phyloP scores from a whole-genome alignment of 92 coral and sea anemone species.

The Desmophyllum pertusum region DNA sequence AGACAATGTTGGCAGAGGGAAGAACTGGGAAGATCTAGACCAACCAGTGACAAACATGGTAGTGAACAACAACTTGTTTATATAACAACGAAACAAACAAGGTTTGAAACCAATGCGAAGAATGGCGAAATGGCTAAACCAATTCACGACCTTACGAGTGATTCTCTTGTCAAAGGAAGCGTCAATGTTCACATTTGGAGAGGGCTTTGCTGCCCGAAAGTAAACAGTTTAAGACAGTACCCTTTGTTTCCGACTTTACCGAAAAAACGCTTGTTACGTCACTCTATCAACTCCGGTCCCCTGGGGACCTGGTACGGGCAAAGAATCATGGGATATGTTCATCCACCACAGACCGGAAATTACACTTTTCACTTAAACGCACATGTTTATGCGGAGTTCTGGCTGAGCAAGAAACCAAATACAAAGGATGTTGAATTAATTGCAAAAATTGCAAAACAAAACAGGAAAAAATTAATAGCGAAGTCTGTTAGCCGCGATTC shows the following conservation, averaged over 20 bases:
- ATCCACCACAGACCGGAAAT: constrained; percentile 66
- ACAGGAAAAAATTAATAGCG: neutral
- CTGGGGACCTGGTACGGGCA: constrained; percentile 77
- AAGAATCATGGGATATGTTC: constrained; percentile 74
- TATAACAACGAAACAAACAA: neutral
- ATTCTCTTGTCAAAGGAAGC: constrained; percentile 23
- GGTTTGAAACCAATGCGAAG: neutral
- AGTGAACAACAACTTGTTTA: neutral
- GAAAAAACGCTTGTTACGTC: constrained; percentile 54
- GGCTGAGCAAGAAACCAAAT: constrained; percentile 65
- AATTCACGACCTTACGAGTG: neutral
- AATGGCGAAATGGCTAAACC: neutral
- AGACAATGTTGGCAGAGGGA: neutral
- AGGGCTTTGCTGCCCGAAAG: constrained; percentile 69
- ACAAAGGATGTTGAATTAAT: constrained; percentile 53
- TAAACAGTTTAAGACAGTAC: constrained; percentile 74
- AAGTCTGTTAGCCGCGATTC: constrained; percentile 26
- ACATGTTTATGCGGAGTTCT: constrained; percentile 69
- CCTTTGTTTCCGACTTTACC: constrained; percentile 84
- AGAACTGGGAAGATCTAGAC: constrained; percentile 15
- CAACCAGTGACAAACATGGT: neutral
- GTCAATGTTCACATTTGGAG: constrained; percentile 80
- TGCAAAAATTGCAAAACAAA: constrained; percentile 56
- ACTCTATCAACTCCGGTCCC: constrained; percentile 55
- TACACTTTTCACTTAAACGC: constrained; percentile 64